A percentile compares a stretch with the other conserved stretches of the same genome.
phyloP scores from a whole-genome alignment of 2,888 invertebrate genomes.

The Epirrita christyi region DNA sequence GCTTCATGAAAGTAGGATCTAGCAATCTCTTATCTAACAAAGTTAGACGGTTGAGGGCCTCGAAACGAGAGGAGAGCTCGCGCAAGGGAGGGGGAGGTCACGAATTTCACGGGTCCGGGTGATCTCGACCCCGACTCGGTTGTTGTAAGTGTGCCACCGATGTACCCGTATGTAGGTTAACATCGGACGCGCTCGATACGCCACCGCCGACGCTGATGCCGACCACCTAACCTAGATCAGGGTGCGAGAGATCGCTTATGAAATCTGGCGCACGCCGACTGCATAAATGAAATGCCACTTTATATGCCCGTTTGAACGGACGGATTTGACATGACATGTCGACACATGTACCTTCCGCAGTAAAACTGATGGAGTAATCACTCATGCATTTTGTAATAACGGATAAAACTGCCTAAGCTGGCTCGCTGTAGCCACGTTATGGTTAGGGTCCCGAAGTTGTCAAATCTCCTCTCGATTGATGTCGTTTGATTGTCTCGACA shows the following conservation, averaged over 20 bases:
- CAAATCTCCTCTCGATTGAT: no score
- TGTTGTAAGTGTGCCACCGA: constrained; percentile 72
- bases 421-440: no score
- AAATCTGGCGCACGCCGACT: constrained; percentile 81
- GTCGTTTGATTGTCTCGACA: no score
- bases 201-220: constrained; percentile 74
- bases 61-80: constrained; percentile 56
- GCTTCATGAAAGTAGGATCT: constrained; percentile 47
- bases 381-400: constrained; percentile 32
- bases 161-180: constrained; percentile 75
- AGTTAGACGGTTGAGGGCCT: constrained; percentile 52
- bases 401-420: no score
- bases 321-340: constrained; percentile 49
- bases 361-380: constrained; percentile 34
- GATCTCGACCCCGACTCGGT: constrained; percentile 74
- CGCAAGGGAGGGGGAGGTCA: constrained; percentile 64
- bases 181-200: constrained; percentile 84
- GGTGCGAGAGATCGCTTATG: constrained; percentile 84
- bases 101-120: constrained; percentile 75
- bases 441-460: no score
- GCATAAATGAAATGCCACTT: constrained; percentile 74
- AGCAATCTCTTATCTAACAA: constrained; percentile 60
- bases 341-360: constrained; percentile 39
- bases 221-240: constrained; percentile 85
- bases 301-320: constrained; percentile 61